Percentiles rank a stretch among this genome's conserved stretches.
Evolutionary conservation across 2,113 vertebrate genomes (phyloP).

Genomic region (Corythornis madagascariensis): DNA sequence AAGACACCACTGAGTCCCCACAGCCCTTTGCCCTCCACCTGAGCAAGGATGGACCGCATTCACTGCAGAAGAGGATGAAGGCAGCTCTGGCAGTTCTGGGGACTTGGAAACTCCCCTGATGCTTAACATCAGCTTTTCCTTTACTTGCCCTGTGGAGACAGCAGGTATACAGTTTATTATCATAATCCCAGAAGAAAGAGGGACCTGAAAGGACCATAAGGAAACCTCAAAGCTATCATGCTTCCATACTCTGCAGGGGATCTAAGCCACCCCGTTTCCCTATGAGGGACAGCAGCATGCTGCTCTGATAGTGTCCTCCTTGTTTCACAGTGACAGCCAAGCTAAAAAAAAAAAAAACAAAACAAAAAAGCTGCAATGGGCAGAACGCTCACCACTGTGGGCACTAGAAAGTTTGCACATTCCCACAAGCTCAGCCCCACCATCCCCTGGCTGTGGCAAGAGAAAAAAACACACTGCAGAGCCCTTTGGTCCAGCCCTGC

Average conservation of each 20-base stretch:
- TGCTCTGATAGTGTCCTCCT: not conserved
- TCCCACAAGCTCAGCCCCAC: not conserved
- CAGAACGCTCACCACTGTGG: not conserved
- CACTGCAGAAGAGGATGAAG: not conserved
- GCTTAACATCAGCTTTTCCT: not conserved
- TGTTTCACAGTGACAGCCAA: not conserved
- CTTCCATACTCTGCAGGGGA: not conserved
- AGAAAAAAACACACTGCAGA: not conserved
- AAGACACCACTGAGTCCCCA: not conserved
- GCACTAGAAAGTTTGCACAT: not conserved
- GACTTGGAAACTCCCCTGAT: not conserved
- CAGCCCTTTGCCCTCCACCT: not conserved
- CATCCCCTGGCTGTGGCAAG: not conserved
- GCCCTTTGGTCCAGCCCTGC: not conserved
- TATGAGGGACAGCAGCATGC: accelerated
- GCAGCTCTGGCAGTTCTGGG: not conserved
- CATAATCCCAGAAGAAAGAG: not conserved
- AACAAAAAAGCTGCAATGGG: not conserved
- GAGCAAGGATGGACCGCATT: not conserved
- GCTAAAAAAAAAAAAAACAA: not conserved
- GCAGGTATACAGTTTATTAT: not conserved
- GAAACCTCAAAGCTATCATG: not conserved
- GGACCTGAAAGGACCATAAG: not conserved
- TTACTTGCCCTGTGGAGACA: conserved; percentile 37
- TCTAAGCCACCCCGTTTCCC: not conserved